Conservation (phyloP, 2,113 vertebrate genomes). For the Cheirogaleus medius region DNA sequence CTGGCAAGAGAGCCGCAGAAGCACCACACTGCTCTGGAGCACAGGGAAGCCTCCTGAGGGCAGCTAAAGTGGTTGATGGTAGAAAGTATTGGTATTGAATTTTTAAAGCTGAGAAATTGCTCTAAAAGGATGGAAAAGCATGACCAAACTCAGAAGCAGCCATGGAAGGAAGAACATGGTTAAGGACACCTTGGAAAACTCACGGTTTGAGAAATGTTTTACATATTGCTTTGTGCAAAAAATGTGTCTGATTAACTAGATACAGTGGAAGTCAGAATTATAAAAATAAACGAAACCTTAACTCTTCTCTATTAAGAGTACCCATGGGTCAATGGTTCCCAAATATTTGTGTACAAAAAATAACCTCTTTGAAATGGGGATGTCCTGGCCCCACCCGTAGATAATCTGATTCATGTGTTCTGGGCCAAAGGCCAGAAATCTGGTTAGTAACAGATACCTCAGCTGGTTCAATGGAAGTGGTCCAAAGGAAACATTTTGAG, state of each 20-base stretch:
- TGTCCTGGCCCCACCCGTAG: not conserved
- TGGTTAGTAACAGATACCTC: not conserved
- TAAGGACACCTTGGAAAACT: not conserved
- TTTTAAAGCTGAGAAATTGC: not conserved
- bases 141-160: not conserved
- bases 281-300: conserved; percentile 39
- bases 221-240: not conserved
- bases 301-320: not conserved
- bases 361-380: not conserved
- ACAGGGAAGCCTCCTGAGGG: not conserved
- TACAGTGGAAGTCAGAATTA: not conserved
- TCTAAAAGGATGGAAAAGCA: not conserved
- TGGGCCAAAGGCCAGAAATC: not conserved
- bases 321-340: not conserved
- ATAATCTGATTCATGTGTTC: not conserved
- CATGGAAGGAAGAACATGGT: not conserved
- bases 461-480: not conserved
- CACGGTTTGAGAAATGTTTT: not conserved
- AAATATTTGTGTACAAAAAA: not conserved
- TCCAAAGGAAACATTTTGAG: not conserved
- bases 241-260: not conserved
- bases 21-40: not conserved
- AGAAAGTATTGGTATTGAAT: not conserved
- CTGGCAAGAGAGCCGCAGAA: not conserved
- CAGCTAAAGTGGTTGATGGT: not conserved